A percentile compares a stretch with the other conserved stretches of the same genome.
Evolutionary conservation across 2,888 invertebrate genomes (phyloP).

Genomic region (Belgica antarctica): DNA sequence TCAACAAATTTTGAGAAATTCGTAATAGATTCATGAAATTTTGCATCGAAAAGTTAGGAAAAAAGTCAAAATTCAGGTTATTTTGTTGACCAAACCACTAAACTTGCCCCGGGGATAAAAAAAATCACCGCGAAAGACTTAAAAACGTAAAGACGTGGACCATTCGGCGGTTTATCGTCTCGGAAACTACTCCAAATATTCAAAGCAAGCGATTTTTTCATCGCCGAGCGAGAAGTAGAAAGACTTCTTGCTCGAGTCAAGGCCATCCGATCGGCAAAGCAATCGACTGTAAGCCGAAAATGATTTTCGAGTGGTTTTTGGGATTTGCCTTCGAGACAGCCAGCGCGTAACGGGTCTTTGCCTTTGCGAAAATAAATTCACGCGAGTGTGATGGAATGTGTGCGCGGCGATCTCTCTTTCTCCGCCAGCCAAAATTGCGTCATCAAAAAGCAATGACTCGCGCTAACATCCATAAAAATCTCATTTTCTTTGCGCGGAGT

Average conservation of each 20-base stretch:
- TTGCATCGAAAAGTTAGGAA: neutral
- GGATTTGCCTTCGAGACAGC: neutral
- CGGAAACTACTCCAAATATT: neutral
- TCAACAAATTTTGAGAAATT: too few species aligned
- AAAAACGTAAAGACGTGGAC: neutral
- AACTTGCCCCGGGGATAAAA: too few species aligned
- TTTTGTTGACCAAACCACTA: too few species aligned
- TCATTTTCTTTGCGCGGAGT: neutral
- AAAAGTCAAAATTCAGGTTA: conserved; percentile 8
- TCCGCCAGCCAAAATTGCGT: neutral
- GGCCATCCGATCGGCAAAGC: conserved; percentile 17
- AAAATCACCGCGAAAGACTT: neutral
- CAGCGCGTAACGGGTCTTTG: neutral
- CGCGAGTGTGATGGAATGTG: conserved; percentile 13
- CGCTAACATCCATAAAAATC: neutral
- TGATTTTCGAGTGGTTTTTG: neutral
- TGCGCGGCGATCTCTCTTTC: neutral
- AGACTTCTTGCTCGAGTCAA: conserved; percentile 11
- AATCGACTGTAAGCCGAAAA: conserved; percentile 20
- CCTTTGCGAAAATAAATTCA: neutral
- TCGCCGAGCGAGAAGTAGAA: neutral
- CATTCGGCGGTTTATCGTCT: neutral
- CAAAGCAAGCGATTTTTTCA: neutral
- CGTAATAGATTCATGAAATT: too few species aligned
- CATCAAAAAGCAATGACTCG: neutral